Conservation (phyloP, 2,888 invertebrate species). For the Athrips mouffetella region DNA sequence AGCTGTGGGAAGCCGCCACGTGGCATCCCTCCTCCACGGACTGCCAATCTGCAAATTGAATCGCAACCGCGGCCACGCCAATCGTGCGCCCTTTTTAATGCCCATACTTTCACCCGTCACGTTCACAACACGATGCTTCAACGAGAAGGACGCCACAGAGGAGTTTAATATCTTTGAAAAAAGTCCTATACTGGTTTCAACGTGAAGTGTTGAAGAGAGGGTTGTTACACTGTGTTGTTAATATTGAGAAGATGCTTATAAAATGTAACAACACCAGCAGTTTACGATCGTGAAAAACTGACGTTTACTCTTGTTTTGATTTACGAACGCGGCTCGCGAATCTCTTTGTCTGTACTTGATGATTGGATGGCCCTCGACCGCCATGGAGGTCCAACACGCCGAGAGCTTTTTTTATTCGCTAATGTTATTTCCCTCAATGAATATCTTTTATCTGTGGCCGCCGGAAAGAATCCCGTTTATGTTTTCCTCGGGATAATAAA, state of each 20-base stretch:
- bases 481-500: conserved; percentile 39
- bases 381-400: conserved; percentile 19
- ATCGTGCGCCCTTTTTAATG: conserved; percentile 49
- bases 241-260: conserved; percentile 16
- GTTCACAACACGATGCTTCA: conserved; percentile 27
- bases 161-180: neutral
- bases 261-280: conserved; percentile 31
- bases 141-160: conserved; percentile 26
- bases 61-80: conserved; percentile 42
- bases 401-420: conserved; percentile 43
- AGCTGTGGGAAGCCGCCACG: neutral
- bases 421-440: conserved; percentile 34
- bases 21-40: neutral
- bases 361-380: conserved; percentile 37
- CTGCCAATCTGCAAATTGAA: conserved; percentile 45
- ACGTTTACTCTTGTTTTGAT: conserved; percentile 60
- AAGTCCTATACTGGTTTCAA: neutral
- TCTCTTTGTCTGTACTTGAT: conserved; percentile 48
- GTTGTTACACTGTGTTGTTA: conserved; percentile 23
- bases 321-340: conserved; percentile 43
- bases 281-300: conserved; percentile 57
- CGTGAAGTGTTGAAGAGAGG: neutral
- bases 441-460: conserved; percentile 38
- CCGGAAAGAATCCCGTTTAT: conserved; percentile 44
- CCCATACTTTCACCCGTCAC: conserved; percentile 31